These are phyloP conservation scores for Paramormyrops kingsleyae DNA, from an alignment of 2,113 vertebrate genomes.

Conservation along the genomic window DNA sequence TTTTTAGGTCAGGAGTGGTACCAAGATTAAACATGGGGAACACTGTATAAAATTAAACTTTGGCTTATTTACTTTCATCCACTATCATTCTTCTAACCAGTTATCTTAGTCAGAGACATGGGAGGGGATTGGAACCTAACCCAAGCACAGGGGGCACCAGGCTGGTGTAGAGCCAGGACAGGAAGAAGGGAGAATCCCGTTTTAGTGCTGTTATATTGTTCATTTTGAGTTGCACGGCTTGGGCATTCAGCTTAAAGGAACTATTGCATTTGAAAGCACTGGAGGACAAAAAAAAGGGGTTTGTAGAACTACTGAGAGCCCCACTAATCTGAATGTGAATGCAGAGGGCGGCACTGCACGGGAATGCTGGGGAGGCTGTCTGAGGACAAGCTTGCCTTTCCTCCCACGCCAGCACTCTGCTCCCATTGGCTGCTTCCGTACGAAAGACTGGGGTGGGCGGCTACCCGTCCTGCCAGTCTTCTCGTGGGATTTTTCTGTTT, in stretches of 20 bases:
- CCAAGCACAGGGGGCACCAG: not conserved
- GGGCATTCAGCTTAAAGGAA: not conserved
- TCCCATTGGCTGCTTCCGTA: not conserved
- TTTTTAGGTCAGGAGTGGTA: not conserved
- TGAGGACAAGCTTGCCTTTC: not conserved
- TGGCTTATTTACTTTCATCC: not conserved
- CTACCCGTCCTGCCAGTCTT: not conserved
- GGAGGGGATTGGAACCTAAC: not conserved
- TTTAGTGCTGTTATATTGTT: not conserved
- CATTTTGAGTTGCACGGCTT: not conserved
- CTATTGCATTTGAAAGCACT: not conserved
- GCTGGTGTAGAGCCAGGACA: not conserved
- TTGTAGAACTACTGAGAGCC: not conserved
- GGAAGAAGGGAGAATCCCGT: not conserved
- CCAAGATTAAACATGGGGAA: not conserved
- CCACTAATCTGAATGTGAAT: not conserved
- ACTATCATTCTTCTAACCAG: not conserved
- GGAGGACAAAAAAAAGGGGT: not conserved
- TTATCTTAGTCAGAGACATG: not conserved
- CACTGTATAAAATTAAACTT: not conserved
- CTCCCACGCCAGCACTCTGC: conserved; percentile 13
- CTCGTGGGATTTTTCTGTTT: not conserved
- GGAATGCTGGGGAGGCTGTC: conserved; percentile 23
- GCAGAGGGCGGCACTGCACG: not conserved
- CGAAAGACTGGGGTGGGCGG: not conserved